Base-by-base conservation (phyloP, 2,797 vertebrate genomes). In the Dryobates pubescens region DNA sequence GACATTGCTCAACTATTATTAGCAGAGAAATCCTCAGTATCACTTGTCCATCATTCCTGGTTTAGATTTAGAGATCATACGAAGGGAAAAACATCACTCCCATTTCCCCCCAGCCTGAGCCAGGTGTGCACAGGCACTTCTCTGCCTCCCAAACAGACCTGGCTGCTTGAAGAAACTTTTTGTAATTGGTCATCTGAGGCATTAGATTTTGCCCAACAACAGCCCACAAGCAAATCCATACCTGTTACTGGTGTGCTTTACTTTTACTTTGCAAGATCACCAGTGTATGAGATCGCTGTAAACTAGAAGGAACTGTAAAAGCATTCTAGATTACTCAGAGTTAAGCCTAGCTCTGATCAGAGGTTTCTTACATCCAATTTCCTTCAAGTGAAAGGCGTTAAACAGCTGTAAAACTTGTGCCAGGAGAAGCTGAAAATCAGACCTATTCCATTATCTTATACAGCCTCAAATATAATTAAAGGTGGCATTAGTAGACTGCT, bases 91-190 rank as follows among this genome's bases (percentile, higher is more conserved):
- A 5, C 23, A 7, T 8, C 10, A 72, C 12, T n/a, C 7, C 19
- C 13, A 3, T 63, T 70, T 65, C 38, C 2, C 24, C 41, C 8
- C 41, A 3, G 3, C 2, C 10, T 22, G 3, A 49, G 13, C 6
- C 45, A 77, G 54, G 41, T 27, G 32, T 24, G n/a, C 65, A 54
- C 14, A 87, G 22, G 23, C 63, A 70, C 29, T 71, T 43, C 57
- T 70, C 43, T 68, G 24, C 41, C 72, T 77, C 76, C 18, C 36
- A 47, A 64, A 45, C 4, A 81, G 51, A 68, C 26, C 17, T 8
- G 47, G n/a, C 67, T 78, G 43, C 57, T 59, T 78, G 29, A 78
- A 53, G 32, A 64, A 80, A 65, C 7, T 64, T 26, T 17, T 15
- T 62, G 9, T 12, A 72, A 30, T 0, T 38, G 4, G 67, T 41